Conservation (phyloP, 2,888 invertebrate species). For the Megaustenia siamemsis region DNA sequence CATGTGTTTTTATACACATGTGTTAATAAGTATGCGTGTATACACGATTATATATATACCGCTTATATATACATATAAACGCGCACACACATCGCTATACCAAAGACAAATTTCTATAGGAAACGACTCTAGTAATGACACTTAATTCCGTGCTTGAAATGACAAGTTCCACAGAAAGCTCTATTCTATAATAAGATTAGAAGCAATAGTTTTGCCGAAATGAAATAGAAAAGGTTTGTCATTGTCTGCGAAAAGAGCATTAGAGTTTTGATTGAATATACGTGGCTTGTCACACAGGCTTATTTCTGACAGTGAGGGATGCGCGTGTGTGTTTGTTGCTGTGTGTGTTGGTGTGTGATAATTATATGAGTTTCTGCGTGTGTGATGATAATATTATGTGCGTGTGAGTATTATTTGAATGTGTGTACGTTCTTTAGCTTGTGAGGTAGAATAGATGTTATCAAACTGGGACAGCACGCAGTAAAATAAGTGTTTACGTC, state of each 20-base stretch:
- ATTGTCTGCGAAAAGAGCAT: conserved; percentile 9
- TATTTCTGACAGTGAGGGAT: conserved; percentile 2
- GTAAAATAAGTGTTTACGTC: too few relatives aligned
- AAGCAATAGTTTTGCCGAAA: not conserved
- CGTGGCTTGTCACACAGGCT: not conserved
- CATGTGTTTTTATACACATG: too few relatives aligned
- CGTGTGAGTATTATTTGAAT: not conserved
- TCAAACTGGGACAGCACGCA: too few relatives aligned
- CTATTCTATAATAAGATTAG: not conserved
- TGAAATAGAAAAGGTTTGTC: not conserved
- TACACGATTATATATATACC: too few relatives aligned
- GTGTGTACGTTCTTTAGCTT: not conserved
- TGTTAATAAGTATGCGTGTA: too few relatives aligned
- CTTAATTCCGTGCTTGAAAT: not conserved
- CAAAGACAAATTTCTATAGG: not conserved
- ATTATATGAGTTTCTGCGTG: not conserved
- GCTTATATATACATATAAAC: too few relatives aligned
- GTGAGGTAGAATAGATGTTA: too few relatives aligned
- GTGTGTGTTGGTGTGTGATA: not conserved
- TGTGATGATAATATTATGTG: too few relatives aligned
- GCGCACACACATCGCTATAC: too few relatives aligned
- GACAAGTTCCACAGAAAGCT: not conserved
- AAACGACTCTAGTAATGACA: not conserved
- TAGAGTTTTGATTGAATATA: not conserved
- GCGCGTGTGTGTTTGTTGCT: not conserved